A percentile compares a stretch with the other conserved stretches of the same genome.
These are phyloP conservation scores for Palythoa grandiflora DNA, from an alignment of 92 coral and sea anemone species.

Conservation along the genomic window DNA sequence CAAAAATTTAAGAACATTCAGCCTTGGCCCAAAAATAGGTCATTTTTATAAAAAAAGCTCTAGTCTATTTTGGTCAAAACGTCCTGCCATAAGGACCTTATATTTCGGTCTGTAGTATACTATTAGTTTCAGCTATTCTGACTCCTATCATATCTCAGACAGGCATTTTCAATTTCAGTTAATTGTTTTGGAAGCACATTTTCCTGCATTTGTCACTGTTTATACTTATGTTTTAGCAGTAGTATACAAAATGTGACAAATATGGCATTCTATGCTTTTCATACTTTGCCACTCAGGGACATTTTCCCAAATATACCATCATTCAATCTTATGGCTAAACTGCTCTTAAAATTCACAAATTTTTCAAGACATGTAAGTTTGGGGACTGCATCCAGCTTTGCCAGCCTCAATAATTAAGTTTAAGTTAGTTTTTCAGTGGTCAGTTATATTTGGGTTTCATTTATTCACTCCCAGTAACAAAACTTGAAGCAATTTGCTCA, in stretches of 20 bases:
- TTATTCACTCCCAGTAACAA: slow-evolving; percentile 11
- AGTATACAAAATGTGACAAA: slow-evolving; percentile 2
- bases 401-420: not conserved
- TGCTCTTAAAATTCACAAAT: slow-evolving; percentile 16
- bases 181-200: slow-evolving; percentile 25
- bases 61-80: slow-evolving; percentile 17
- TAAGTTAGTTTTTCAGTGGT: slow-evolving; percentile 13
- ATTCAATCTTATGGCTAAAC: slow-evolving; percentile 9
- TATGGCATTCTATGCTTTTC: slow-evolving; percentile 14
- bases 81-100: slow-evolving; percentile 22
- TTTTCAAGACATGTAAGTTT: slow-evolving; percentile 10
- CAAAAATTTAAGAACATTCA: too few species aligned
- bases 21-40: too few species aligned
- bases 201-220: slow-evolving; percentile 12
- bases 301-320: slow-evolving; percentile 16
- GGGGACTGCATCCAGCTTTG: slow-evolving; percentile 13
- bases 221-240: too few species aligned
- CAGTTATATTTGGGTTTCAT: slow-evolving; percentile 11
- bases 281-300: not conserved
- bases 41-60: not conserved
- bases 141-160: slow-evolving; percentile 20
- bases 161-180: slow-evolving; percentile 13
- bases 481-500: slow-evolving; percentile 17
- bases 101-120: slow-evolving; percentile 15
- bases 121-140: slow-evolving; percentile 32